Evolutionary conservation across 2,888 invertebrate genomes (phyloP).

Genomic region (Tipula helvola): DNA sequence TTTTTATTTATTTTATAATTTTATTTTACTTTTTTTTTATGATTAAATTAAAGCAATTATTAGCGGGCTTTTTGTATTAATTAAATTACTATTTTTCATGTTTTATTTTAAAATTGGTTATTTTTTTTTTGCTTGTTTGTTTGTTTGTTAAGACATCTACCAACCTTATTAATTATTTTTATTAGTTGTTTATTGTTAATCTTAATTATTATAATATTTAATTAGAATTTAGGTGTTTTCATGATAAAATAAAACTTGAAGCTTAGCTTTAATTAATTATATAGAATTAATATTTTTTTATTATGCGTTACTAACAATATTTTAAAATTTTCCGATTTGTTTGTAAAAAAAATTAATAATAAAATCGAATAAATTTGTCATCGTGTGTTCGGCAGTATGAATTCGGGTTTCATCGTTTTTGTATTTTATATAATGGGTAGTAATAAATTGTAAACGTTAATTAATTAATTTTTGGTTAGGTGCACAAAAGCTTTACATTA

Average conservation of each 20-base stretch:
- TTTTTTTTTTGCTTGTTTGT: not conserved
- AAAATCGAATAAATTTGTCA: not conserved
- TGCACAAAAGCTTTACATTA: not conserved
- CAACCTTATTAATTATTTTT: not conserved
- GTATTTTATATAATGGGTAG: not conserved
- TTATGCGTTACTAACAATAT: too few species aligned
- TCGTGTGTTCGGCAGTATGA: not conserved
- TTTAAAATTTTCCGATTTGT: too few species aligned
- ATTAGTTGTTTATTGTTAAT: not conserved
- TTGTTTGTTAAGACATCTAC: not conserved
- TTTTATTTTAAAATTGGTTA: not conserved
- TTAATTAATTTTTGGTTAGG: not conserved
- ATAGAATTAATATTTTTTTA: not conserved
- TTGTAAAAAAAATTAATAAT: too few species aligned
- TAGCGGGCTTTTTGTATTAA: not conserved
- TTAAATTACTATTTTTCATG: not conserved
- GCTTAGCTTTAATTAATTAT: not conserved
- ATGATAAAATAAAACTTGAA: not conserved
- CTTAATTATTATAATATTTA: not conserved
- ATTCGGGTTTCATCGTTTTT: not conserved
- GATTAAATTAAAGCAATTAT: not conserved
- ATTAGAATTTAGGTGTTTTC: not conserved
- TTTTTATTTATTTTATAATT: not conserved
- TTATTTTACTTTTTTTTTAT: not conserved
- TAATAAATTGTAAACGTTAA: not conserved